phyloP scores from a whole-genome alignment of 64 coral and sea anemone species.

The Acropora yongei region DNA sequence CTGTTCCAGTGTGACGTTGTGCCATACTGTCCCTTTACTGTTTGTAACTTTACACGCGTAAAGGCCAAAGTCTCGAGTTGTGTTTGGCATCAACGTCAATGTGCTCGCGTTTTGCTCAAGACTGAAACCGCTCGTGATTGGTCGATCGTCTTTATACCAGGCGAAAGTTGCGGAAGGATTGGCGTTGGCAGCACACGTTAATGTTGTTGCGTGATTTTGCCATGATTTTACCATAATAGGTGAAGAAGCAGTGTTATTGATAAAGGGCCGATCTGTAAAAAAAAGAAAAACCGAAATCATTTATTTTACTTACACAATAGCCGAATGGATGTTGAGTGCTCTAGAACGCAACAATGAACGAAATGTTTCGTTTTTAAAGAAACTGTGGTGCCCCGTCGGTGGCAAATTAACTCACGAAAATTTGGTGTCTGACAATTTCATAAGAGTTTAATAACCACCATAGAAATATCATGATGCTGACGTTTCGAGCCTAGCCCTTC shows the following conservation, averaged over 20 bases:
- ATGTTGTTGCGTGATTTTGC: background rate
- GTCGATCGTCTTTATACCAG: constrained; percentile 24
- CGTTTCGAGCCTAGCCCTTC: too few species aligned
- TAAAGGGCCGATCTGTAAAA: background rate
- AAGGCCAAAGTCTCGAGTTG: constrained; percentile 22
- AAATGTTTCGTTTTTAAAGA: too few species aligned
- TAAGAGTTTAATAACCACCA: too few species aligned
- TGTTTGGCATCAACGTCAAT: background rate
- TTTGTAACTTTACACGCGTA: constrained; percentile 52
- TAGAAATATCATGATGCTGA: too few species aligned
- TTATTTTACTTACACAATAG: too few species aligned
- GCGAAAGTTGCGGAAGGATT: constrained; percentile 35
- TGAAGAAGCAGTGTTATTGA: constrained; percentile 24
- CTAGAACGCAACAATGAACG: too few species aligned
- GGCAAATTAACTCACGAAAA: too few species aligned
- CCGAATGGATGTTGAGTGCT: too few species aligned
- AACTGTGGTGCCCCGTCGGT: too few species aligned
- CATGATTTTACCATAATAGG: background rate
- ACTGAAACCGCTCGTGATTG: background rate
- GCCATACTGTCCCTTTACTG: constrained; percentile 27
- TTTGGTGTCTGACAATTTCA: too few species aligned
- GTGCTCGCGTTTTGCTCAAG: constrained; percentile 3
- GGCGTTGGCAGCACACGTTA: constrained; percentile 32
- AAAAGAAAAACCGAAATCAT: background rate
- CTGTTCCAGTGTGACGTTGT: constrained; percentile 23